These are phyloP conservation scores for sheep (Ovis aries) DNA, from an alignment of 2,113 vertebrate genomes.

Conservation along the genomic window DNA sequence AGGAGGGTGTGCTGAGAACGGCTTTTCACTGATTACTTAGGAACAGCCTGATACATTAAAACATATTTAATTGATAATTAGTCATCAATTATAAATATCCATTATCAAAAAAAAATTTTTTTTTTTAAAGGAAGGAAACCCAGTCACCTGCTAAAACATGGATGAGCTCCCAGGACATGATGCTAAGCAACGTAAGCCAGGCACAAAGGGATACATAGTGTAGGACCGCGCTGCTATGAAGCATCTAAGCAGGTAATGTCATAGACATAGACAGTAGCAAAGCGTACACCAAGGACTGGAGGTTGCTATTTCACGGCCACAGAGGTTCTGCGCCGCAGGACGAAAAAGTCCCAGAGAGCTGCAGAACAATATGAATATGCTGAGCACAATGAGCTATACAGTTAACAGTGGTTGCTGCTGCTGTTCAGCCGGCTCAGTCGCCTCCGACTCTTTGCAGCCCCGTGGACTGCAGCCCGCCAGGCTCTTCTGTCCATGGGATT, in stretches of 20 bases:
- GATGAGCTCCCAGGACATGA: neutral
- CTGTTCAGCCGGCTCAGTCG: accelerated
- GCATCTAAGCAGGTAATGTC: too few relatives aligned
- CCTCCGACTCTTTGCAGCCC: too few relatives aligned
- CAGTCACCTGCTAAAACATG: accelerated
- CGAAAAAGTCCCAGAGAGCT: accelerated
- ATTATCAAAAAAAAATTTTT: neutral
- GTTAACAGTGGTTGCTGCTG: accelerated
- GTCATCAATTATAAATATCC: neutral
- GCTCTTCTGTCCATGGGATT: too few relatives aligned
- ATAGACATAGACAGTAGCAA: neutral
- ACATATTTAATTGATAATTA: neutral
- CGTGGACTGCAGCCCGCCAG: too few relatives aligned
- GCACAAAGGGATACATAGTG: neutral
- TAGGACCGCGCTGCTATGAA: accelerated
- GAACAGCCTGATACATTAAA: neutral
- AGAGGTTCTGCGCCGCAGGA: neutral
- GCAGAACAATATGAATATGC: accelerated
- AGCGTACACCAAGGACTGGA: accelerated
- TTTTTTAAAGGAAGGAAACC: neutral
- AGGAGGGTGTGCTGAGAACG: accelerated
- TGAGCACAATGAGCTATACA: accelerated
- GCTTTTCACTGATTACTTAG: accelerated
- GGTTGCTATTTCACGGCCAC: accelerated
- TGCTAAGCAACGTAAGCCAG: neutral